Percentiles rank a stretch among this genome's conserved stretches.
Evolutionary conservation across 1,140 invertebrate genomes (phyloP).

Genomic region (Caenorhabditis brenneri): DNA sequence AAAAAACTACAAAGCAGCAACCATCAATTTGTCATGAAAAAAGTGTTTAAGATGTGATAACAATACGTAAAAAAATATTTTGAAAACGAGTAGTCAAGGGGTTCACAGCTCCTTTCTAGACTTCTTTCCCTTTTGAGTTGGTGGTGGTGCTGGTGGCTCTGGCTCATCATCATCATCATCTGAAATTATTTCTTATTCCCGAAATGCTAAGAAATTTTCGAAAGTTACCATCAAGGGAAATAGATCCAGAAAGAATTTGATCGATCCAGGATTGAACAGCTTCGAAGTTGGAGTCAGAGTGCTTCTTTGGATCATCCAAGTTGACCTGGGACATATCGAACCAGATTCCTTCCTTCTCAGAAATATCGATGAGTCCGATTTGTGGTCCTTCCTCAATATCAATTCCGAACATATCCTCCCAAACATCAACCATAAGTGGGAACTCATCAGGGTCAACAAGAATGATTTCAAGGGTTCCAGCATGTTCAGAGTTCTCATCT

Average conservation of each 20-base stretch:
- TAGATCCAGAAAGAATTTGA: constrained; percentile 68
- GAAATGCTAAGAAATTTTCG: neutral
- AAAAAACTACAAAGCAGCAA: constrained; percentile 1
- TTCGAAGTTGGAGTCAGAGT: constrained; percentile 68
- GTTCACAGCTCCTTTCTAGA: constrained; percentile 55
- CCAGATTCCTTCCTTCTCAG: constrained; percentile 70
- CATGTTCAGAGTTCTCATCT: constrained; percentile 70
- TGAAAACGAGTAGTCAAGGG: neutral
- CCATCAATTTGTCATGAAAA: neutral
- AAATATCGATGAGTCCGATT: constrained; percentile 70
- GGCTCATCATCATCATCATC: constrained; percentile 68
- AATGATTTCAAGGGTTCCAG: constrained; percentile 69
- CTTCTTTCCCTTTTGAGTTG: constrained; percentile 54
- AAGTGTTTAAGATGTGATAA: constrained; percentile 36
- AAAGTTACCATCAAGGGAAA: constrained; percentile 65
- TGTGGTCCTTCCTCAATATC: constrained; percentile 71
- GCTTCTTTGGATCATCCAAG: constrained; percentile 70
- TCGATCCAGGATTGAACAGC: constrained; percentile 70
- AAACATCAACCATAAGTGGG: constrained; percentile 71
- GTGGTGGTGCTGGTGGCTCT: constrained; percentile 55
- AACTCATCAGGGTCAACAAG: constrained; percentile 71
- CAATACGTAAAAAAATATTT: neutral
- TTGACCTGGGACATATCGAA: constrained; percentile 71
- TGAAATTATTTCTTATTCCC: constrained; percentile 42
- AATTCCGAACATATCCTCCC: constrained; percentile 71